Conservation (phyloP, 2,113 vertebrate genomes). For the Myodes glareolus region DNA sequence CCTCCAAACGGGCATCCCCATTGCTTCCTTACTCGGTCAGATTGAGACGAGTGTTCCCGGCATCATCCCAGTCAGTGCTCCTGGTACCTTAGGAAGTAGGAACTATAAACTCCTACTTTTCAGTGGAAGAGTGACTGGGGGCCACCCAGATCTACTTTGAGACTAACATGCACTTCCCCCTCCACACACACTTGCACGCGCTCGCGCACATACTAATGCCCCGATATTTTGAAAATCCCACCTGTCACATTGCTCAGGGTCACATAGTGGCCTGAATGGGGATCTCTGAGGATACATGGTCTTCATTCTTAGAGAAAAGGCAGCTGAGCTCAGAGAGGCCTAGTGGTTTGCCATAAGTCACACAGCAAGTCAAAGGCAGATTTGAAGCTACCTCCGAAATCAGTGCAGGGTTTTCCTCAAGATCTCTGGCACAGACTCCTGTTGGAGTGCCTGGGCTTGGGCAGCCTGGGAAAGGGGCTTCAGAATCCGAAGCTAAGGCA, state of each 20-base stretch:
- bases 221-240: background rate
- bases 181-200: background rate
- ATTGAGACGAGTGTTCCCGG: background rate
- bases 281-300: background rate
- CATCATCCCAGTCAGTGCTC: background rate
- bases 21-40: background rate
- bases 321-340: background rate
- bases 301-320: conserved; percentile 19
- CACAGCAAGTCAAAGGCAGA: background rate
- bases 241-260: background rate
- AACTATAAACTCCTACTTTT: background rate
- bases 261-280: background rate
- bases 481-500: background rate
- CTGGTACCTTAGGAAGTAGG: background rate
- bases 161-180: background rate
- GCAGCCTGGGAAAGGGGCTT: background rate
- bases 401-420: background rate
- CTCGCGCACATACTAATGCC: background rate
- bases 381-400: background rate
- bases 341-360: conserved; percentile 17
- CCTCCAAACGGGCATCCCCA: background rate
- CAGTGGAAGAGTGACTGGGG: background rate
- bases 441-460: background rate
- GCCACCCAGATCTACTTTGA: background rate
- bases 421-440: background rate